Conservation (phyloP, 2,888 invertebrate genomes). For the Idaea biselata region DNA sequence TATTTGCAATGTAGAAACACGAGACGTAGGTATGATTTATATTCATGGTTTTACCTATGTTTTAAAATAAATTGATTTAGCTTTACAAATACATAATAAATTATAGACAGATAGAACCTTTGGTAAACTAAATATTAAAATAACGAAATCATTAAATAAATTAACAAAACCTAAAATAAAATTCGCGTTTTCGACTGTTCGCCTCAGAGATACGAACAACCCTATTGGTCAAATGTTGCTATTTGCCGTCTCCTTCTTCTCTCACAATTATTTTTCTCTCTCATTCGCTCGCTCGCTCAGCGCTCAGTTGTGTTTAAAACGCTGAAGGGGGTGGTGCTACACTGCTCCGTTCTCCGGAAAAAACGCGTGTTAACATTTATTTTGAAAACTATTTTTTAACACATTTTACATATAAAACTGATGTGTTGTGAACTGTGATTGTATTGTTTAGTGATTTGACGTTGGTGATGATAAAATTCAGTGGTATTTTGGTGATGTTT, state of each 20-base stretch:
- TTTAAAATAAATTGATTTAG: too few relatives aligned
- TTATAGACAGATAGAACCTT: too few relatives aligned
- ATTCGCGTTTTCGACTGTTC: constrained; percentile 13
- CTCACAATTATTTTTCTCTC: constrained; percentile 8
- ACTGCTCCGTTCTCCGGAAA: constrained; percentile 21
- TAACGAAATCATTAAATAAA: too few relatives aligned
- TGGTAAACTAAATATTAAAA: too few relatives aligned
- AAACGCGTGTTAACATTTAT: constrained; percentile 54
- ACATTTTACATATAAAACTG: constrained; percentile 28
- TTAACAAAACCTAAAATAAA: too few relatives aligned
- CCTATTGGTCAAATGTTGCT: constrained; percentile 22
- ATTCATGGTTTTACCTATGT: too few relatives aligned
- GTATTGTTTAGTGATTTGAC: constrained; percentile 48
- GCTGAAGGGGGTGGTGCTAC: constrained; percentile 26
- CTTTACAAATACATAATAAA: too few relatives aligned
- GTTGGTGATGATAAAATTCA: constrained; percentile 53
- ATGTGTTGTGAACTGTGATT: constrained; percentile 28
- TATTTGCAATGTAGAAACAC: too few relatives aligned
- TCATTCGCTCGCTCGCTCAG: not conserved
- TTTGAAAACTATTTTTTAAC: constrained; percentile 24
- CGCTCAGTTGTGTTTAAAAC: constrained; percentile 49
- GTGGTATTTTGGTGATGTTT: constrained; percentile 14
- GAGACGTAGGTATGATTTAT: too few relatives aligned
- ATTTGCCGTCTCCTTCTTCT: constrained; percentile 36
- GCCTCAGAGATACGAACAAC: constrained; percentile 13